These are phyloP conservation scores for Nymphalis polychloros DNA, from an alignment of 2,888 invertebrate genomes.

Conservation along the genomic window DNA sequence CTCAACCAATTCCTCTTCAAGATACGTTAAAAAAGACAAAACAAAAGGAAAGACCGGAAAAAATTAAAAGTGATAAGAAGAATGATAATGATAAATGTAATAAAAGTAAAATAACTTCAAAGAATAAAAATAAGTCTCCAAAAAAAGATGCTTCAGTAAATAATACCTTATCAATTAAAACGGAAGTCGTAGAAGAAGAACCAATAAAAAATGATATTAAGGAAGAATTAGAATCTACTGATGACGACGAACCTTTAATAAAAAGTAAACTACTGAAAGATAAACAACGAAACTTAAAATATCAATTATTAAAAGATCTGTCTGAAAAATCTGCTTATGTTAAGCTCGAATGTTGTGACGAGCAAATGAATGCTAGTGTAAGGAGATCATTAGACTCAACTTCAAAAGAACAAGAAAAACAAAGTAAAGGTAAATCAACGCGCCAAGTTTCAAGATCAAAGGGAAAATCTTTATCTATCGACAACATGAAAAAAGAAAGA, in stretches of 20 bases:
- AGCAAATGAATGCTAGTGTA: constrained; percentile 67
- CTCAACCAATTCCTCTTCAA: constrained; percentile 6
- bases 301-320: constrained; percentile 70
- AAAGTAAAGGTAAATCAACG: constrained; percentile 54
- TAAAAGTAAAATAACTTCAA: constrained; percentile 50
- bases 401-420: constrained; percentile 59
- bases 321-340: constrained; percentile 76
- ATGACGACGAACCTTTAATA: constrained; percentile 72
- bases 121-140: constrained; percentile 52
- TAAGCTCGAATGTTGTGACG: constrained; percentile 76
- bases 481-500: constrained; percentile 64
- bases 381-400: constrained; percentile 64
- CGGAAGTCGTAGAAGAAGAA: constrained; percentile 50
- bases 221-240: constrained; percentile 69
- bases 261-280: constrained; percentile 72
- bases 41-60: constrained; percentile 46
- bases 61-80: constrained; percentile 49
- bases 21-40: constrained; percentile 39
- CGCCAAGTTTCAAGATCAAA: constrained; percentile 59
- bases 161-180: constrained; percentile 44
- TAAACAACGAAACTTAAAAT: constrained; percentile 67
- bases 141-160: constrained; percentile 45
- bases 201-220: constrained; percentile 56
- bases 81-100: constrained; percentile 49
- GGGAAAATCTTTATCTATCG: constrained; percentile 57